Evolutionary conservation across 2,113 vertebrate genomes (phyloP).

Genomic region (Dromaius novaehollandiae): DNA sequence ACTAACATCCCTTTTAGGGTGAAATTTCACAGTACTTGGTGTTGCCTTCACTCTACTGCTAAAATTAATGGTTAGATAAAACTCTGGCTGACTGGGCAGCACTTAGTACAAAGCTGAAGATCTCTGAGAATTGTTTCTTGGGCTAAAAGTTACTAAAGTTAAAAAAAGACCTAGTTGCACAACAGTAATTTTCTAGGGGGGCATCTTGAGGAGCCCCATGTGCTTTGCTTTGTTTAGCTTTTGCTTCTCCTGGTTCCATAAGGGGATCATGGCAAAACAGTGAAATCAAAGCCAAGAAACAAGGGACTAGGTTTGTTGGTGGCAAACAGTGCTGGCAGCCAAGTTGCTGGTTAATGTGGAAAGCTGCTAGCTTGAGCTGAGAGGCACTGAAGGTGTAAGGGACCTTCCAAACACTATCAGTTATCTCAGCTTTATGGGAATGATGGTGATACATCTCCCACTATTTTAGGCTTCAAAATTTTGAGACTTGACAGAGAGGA

Average conservation of each 20-base stretch:
- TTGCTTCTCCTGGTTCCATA: neutral
- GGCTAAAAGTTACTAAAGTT: neutral
- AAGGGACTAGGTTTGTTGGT: neutral
- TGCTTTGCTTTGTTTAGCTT: neutral
- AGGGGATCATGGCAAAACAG: neutral
- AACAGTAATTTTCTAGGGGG: neutral
- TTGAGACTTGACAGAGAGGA: neutral
- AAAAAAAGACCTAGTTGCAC: neutral
- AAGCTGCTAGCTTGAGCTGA: neutral
- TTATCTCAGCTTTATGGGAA: neutral
- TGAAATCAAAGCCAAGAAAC: neutral
- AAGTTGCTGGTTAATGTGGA: neutral
- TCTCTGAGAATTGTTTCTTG: neutral
- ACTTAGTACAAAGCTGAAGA: neutral
- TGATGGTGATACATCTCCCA: neutral
- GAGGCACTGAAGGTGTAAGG: neutral
- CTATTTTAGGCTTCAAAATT: constrained; percentile 23
- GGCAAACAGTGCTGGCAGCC: neutral
- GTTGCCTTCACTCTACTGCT: neutral
- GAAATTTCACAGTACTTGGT: neutral
- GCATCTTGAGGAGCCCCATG: neutral
- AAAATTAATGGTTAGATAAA: neutral
- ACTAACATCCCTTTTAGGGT: neutral
- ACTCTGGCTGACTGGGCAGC: neutral
- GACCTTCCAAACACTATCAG: neutral